Conservation (phyloP, 2,888 invertebrate species). For the Drosophila histrio region DNA sequence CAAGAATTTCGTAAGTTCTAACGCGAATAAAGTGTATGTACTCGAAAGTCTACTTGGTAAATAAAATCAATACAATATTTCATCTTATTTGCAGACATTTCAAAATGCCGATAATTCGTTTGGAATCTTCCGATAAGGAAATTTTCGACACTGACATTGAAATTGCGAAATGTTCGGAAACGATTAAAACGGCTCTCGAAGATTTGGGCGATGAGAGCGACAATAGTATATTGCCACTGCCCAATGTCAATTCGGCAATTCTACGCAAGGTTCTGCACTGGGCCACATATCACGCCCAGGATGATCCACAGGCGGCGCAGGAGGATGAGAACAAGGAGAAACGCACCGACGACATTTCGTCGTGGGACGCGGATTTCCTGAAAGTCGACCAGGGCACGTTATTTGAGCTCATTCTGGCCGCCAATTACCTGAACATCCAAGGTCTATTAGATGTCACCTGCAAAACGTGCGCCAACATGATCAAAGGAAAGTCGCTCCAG, state of each 20-base stretch:
- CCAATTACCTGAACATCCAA: conserved; percentile 98
- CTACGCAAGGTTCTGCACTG: conserved; percentile 96
- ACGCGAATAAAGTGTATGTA: not conserved
- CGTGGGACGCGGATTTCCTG: conserved; percentile 99
- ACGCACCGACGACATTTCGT: conserved; percentile 99
- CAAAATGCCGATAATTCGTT: conserved; percentile 96
- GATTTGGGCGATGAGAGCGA: conserved; percentile 95
- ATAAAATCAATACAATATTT: not conserved
- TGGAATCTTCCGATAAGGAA: conserved; percentile 97
- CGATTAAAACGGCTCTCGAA: conserved; percentile 99
- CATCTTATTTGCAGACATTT: not conserved
- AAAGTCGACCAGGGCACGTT: conserved; percentile 99
- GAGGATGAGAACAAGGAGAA: conserved; percentile 99
- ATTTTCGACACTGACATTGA: conserved; percentile 98
- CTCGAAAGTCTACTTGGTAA: not conserved
- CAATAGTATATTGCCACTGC: conserved; percentile 97
- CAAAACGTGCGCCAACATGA: conserved; percentile 99
- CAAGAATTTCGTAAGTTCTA: not conserved
- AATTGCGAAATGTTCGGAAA: conserved; percentile 98
- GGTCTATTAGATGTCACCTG: conserved; percentile 98
- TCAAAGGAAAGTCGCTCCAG: conserved; percentile 98
- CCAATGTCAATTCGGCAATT: conserved; percentile 98
- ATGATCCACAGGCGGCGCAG: conserved; percentile 97
- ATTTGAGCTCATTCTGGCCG: conserved; percentile 97
- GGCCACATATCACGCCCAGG: conserved; percentile 94